Conservation (phyloP, 1,140 invertebrate species). For the Bicyclus anynana region DNA sequence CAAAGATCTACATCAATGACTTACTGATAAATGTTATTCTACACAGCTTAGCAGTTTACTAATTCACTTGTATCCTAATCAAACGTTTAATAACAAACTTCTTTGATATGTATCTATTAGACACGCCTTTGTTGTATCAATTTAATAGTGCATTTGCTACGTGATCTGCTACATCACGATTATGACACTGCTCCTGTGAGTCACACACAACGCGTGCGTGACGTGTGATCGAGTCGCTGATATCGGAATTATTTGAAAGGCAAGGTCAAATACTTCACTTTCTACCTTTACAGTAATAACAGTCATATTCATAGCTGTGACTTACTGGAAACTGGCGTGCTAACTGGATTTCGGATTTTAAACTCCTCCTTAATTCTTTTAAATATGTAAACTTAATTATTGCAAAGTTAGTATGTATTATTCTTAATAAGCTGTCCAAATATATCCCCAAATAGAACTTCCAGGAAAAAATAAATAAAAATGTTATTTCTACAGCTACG, state of each 20-base stretch:
- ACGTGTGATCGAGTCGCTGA: background rate
- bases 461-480: too few species aligned
- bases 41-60: too few species aligned
- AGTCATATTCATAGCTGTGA: conserved; percentile 2
- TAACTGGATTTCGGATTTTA: background rate
- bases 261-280: conserved; percentile 1
- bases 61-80: too few species aligned
- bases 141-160: background rate
- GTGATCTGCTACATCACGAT: background rate
- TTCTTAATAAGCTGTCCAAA: too few species aligned
- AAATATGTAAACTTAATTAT: too few species aligned
- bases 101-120: background rate
- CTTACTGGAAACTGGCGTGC: background rate
- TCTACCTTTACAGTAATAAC: conserved; percentile 5
- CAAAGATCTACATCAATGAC: too few species aligned
- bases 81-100: background rate
- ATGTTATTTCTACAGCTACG: too few species aligned
- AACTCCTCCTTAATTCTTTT: too few species aligned
- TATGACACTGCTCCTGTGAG: background rate
- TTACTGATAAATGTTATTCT: too few species aligned
- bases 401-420: too few species aligned
- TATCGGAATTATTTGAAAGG: background rate
- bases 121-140: background rate
- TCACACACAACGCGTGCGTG: background rate
- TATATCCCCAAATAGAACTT: too few species aligned